Percentiles rank a stretch among this genome's conserved stretches.
Evolutionary conservation across 2,113 vertebrate species (phyloP).

Genomic region (Bostrychus sinensis): DNA sequence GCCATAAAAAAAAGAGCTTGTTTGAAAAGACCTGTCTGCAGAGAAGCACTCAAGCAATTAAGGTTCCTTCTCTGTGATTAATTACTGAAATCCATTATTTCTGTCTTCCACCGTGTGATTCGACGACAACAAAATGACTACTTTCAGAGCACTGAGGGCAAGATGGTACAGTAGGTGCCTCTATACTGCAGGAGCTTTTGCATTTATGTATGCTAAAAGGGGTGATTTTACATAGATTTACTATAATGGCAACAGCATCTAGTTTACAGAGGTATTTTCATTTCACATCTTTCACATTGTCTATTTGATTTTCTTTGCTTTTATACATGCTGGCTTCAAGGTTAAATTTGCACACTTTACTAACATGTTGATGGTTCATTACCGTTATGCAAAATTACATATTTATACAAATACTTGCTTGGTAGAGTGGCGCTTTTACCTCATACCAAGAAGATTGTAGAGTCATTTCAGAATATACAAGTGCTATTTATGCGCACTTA

Average conservation of each 20-base stretch:
- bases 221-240: not conserved
- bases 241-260: not conserved
- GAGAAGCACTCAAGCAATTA: conserved; percentile 54
- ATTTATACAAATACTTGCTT: not conserved
- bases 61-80: conserved; percentile 41
- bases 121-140: conserved; percentile 29
- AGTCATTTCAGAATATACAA: no score
- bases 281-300: no score
- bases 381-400: not conserved
- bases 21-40: conserved; percentile 37
- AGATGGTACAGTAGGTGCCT: conserved; percentile 7
- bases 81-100: conserved; percentile 53
- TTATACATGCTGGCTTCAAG: not conserved
- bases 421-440: not conserved
- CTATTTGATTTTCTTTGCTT: not conserved
- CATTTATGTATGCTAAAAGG: conserved; percentile 6
- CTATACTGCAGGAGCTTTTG: conserved; percentile 12
- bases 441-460: not conserved
- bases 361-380: not conserved
- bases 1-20: conserved; percentile 1
- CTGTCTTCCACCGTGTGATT: conserved; percentile 30
- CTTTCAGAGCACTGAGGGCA: conserved; percentile 24
- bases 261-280: not conserved
- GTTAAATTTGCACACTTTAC: not conserved
- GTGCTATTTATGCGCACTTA: no score